These are phyloP conservation scores for Danionella dracula DNA, from an alignment of 2,797 vertebrate species.

Conservation along the genomic window DNA sequence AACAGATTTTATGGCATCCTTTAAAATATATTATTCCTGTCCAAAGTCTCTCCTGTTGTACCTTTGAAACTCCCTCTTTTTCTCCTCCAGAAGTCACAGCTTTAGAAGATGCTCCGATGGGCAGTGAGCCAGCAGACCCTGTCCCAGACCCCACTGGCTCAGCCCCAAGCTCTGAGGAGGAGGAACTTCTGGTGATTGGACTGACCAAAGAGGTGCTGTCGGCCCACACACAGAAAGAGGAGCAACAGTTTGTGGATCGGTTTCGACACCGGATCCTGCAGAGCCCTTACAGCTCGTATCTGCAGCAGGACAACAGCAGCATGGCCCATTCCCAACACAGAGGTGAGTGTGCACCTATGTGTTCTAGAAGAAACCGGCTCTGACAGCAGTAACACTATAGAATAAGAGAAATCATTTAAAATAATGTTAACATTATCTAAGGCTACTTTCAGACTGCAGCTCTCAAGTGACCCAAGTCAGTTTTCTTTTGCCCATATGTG, in stretches of 20 bases:
- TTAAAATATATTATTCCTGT: too few species aligned
- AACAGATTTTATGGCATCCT: too few species aligned
- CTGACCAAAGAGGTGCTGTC: slow-evolving; percentile 82
- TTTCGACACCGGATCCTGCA: slow-evolving; percentile 77
- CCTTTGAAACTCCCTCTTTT: background rate
- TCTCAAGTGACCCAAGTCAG: too few species aligned
- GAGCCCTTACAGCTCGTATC: slow-evolving; percentile 76
- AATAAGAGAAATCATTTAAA: too few species aligned
- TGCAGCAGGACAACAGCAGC: slow-evolving; percentile 72
- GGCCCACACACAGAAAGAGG: slow-evolving; percentile 85
- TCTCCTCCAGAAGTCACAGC: slow-evolving; percentile 69
- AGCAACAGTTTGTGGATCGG: slow-evolving; percentile 79
- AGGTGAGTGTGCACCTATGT: slow-evolving; percentile 70
- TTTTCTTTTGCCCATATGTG: too few species aligned
- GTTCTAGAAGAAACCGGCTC: too few species aligned
- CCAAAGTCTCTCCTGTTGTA: too few species aligned
- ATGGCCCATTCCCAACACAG: slow-evolving; percentile 65
- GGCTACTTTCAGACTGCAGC: too few species aligned
- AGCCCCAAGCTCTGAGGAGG: slow-evolving; percentile 43
- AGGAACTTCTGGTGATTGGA: slow-evolving; percentile 67
- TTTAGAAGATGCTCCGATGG: slow-evolving; percentile 67
- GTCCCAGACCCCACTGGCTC: slow-evolving; percentile 48
- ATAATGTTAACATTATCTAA: too few species aligned
- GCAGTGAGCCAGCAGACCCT: slow-evolving; percentile 66
- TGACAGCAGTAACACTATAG: too few species aligned